These are phyloP conservation scores for Acestrorhynchus altus DNA, from an alignment of 2,797 vertebrate genomes.

Conservation along the genomic window DNA sequence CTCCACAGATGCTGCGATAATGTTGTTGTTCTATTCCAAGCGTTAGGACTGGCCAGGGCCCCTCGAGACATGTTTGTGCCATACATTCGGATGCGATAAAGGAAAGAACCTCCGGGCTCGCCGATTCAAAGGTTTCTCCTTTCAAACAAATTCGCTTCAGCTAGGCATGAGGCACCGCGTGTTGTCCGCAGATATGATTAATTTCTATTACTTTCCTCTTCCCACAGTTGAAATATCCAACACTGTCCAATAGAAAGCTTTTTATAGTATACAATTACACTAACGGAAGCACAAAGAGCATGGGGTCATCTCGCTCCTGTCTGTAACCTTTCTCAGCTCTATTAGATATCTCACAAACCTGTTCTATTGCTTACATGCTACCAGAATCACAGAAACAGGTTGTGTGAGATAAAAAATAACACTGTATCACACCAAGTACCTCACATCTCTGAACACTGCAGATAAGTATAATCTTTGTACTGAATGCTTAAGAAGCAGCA, in stretches of 20 bases:
- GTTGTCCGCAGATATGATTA: slow-evolving; percentile 50
- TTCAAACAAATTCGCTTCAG: slow-evolving; percentile 37
- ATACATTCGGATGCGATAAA: slow-evolving; percentile 51
- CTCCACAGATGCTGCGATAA: slow-evolving; percentile 53
- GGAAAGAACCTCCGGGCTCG: slow-evolving; percentile 35
- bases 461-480: not conserved
- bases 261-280: slow-evolving; percentile 30
- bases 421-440: not conserved
- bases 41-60: slow-evolving; percentile 46
- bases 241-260: slow-evolving; percentile 21
- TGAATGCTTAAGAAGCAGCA: not conserved
- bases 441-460: not conserved
- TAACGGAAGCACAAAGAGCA: slow-evolving; percentile 21
- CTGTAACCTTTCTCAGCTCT: slow-evolving; percentile 6
- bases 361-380: not conserved
- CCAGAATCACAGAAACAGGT: not conserved
- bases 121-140: slow-evolving; percentile 49
- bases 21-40: slow-evolving; percentile 51
- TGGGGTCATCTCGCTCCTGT: slow-evolving; percentile 13
- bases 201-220: slow-evolving; percentile 35
- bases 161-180: slow-evolving; percentile 29
- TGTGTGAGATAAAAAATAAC: slow-evolving; percentile 1
- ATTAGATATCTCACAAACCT: not conserved
- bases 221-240: slow-evolving; percentile 26
- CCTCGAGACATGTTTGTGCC: slow-evolving; percentile 42